Evolutionary conservation across 2,888 invertebrate genomes (phyloP), one percentile per base, ranked within the genome.

Genomic region (Apodemia hepburni): DNA sequence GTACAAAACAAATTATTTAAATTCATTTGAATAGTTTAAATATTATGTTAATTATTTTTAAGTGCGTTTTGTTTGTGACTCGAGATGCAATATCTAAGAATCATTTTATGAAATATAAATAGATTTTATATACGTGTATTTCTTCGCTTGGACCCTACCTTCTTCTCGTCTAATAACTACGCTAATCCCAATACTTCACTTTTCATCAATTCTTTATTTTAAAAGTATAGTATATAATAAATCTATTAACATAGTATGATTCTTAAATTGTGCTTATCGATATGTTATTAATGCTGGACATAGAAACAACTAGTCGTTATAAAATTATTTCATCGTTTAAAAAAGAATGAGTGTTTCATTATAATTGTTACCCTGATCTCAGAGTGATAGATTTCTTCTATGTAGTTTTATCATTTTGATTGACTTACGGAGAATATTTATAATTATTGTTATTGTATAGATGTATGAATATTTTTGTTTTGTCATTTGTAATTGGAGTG

Each of bases 341-440:
- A 27, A 38, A 61, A 33, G 33, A 57, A 61, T 65, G 59, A 58
- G 49, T 64, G 63, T 64, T 64, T 61, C 64, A 47, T 54, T 12
- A 38, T 38, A 58, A 74, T 82, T 82, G 84, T 86, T 85, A 79
- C 76, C 81, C 82, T 77, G 71, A 81, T 82, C 80, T 83, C 83
- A 80, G 79, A 83, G 81, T 84, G 82, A 85, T 87, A 86, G 81
- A 84, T 82, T 85, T 82, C 80, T 83, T 87, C 81, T 83, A 81
- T 73, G 84, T 89, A 88, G 81, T 78, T 82, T 84, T 84, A 82
- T 85, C 76, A 81, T 87, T 89, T 87, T 80, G 80, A 82, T 85
- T 82, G 81, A 83, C 78, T 84, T 82, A 77, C 81, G 73, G 77
- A 76, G 70, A 78, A 82, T 82, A 83, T 85, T 85, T 85, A 85